These are phyloP conservation scores for Tolypeutes matacus DNA, from an alignment of 2,797 vertebrate species.

Conservation along the genomic window DNA sequence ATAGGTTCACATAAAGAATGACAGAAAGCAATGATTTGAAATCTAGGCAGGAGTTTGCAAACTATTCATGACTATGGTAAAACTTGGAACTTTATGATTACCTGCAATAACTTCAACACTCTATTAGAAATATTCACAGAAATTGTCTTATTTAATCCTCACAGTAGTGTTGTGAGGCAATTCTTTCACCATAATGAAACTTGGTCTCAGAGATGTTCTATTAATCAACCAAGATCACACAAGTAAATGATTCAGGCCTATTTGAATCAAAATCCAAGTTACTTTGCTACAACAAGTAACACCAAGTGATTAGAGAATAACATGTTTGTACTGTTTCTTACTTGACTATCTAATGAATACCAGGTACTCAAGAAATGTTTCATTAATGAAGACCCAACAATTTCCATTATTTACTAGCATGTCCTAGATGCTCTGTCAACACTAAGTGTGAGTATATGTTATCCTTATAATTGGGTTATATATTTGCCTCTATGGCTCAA, in stretches of 20 bases:
- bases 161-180: not conserved
- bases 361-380: too few species aligned
- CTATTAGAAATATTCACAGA: not conserved
- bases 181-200: not conserved
- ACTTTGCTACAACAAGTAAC: not conserved
- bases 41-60: too few species aligned
- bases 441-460: too few species aligned
- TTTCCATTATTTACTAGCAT: too few species aligned
- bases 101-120: not conserved
- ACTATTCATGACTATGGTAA: not conserved
- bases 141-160: not conserved
- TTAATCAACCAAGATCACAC: not conserved
- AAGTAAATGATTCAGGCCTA: not conserved
- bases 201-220: not conserved
- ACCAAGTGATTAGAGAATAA: too few species aligned
- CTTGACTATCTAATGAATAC: too few species aligned
- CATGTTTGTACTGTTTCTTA: too few species aligned
- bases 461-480: too few species aligned
- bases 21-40: too few species aligned
- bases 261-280: not conserved
- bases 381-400: too few species aligned
- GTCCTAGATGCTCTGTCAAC: too few species aligned
- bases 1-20: not conserved
- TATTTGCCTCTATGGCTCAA: too few species aligned
- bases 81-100: not conserved